Evolutionary conservation across 2,888 invertebrate genomes (phyloP).

Genomic region (Nesidiocoris tenuis): DNA sequence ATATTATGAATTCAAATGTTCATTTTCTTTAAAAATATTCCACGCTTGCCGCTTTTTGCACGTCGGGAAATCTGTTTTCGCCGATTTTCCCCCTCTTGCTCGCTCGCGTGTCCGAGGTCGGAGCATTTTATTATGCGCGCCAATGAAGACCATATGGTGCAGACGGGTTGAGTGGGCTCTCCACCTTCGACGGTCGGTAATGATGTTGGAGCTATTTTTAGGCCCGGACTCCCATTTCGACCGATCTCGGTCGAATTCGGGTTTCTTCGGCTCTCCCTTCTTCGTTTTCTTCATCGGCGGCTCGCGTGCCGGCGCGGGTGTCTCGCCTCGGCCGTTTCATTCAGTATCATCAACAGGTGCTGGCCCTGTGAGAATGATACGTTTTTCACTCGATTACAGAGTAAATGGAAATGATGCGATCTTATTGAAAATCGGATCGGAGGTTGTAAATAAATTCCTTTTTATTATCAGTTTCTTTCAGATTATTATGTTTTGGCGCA

Average conservation of each 20-base stretch:
- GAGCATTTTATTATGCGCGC: neutral
- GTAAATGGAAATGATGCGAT: too few relatives aligned
- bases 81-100: neutral
- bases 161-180: conserved; percentile 26
- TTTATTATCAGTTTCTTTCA: too few relatives aligned
- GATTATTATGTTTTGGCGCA: too few relatives aligned
- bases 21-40: too few relatives aligned
- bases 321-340: neutral
- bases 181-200: conserved; percentile 4
- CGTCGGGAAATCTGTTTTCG: neutral
- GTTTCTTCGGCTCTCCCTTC: neutral
- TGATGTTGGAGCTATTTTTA: conserved; percentile 39
- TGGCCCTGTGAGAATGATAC: too few relatives aligned
- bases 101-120: neutral
- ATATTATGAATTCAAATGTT: too few relatives aligned
- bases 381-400: too few relatives aligned
- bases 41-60: too few relatives aligned
- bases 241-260: neutral
- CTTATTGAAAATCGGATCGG: too few relatives aligned
- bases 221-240: too few relatives aligned
- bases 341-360: neutral
- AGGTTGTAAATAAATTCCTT: too few relatives aligned
- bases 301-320: neutral
- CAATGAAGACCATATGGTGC: conserved; percentile 20
- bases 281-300: neutral